These are phyloP conservation scores for Hippopotamus amphibius DNA, from an alignment of 2,113 vertebrate species.

Conservation along the genomic window DNA sequence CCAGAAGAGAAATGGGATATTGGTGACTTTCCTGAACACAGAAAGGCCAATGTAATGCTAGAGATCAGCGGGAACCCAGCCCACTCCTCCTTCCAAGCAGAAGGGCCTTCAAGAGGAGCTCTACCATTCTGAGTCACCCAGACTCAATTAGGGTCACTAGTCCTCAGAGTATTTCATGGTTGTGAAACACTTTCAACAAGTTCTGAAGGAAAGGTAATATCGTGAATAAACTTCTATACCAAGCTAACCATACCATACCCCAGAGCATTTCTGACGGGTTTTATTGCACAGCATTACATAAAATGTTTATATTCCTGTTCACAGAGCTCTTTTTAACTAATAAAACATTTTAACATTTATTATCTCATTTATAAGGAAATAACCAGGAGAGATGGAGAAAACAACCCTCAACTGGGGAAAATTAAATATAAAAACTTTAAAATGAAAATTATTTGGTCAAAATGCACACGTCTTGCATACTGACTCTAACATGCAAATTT, in stretches of 20 bases:
- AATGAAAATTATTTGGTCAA: constrained; percentile 56
- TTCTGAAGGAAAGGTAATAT: background rate
- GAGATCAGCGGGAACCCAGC: background rate
- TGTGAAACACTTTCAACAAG: background rate
- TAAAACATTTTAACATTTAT: constrained; percentile 31
- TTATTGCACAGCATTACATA: background rate
- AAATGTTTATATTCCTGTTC: background rate
- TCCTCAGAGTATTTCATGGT: background rate
- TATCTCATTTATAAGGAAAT: constrained; percentile 48
- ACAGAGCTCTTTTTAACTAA: background rate
- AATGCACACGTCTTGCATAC: constrained; percentile 9
- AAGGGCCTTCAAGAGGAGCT: background rate
- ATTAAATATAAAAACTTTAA: constrained; percentile 20
- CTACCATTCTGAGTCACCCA: background rate
- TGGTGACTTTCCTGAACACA: background rate
- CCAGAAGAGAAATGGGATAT: background rate
- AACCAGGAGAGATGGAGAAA: background rate
- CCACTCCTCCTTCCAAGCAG: background rate
- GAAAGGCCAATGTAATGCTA: background rate
- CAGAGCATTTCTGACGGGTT: constrained; percentile 22
- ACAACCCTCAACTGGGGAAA: constrained; percentile 37
- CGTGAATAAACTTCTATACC: background rate
- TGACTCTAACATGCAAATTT: constrained; percentile 43
- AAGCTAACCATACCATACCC: background rate
- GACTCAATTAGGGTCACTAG: background rate